Base-by-base conservation (phyloP, 2,113 vertebrate genomes). In the Leucoraja erinaceus region DNA sequence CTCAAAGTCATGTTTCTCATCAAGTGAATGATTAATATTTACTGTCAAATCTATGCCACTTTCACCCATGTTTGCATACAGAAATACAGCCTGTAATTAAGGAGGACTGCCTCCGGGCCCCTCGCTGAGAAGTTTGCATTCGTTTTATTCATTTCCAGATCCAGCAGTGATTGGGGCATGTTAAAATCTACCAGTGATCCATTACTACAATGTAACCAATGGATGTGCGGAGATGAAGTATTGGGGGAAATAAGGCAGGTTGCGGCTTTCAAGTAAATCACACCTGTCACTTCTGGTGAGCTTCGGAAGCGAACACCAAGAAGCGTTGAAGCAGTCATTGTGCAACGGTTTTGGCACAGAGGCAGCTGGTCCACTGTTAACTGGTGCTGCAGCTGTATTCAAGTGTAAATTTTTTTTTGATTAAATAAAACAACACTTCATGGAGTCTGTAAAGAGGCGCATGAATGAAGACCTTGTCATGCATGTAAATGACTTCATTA, bases 391-490 rank as follows among this genome's bases (percentile, higher is more conserved):
- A 31, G 78, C 90, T 81, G 93, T 93, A 93, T 96, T 97, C 95
- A 96, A 96, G 95, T 96, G 96, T 94, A 96, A 96, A 96, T 96
- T 96, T 96, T 95, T 95, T 88, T 96, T 97, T 96, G 95, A 96
- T 94, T 95, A 93, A 93, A 93, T 94, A 95, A 96, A 96, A 96
- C 94, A 96, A 96, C 94, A 95, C 94, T 95, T 95, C 95, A 94
- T 94, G 94, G 95, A 95, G 93, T 95, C 94, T 94, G 94, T 94
- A 94, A 94, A 95, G 95, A 94, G 95, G 95, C 95, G 94, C 95
- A 94, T 94, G 94, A 93, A 95, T 38, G 76, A 93, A 93, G 93
- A 93, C 93, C 94, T 95, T 94, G 93, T 93, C 95, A 93, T 95
- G 95, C 95, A 96, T 96, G 95, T 94, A 96, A 96, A 96, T 95